A percentile compares a stretch with the other conserved stretches of the same genome.
Evolutionary conservation across 2,888 invertebrate genomes (phyloP).

Genomic region (Pachymerium ferrugineum): DNA sequence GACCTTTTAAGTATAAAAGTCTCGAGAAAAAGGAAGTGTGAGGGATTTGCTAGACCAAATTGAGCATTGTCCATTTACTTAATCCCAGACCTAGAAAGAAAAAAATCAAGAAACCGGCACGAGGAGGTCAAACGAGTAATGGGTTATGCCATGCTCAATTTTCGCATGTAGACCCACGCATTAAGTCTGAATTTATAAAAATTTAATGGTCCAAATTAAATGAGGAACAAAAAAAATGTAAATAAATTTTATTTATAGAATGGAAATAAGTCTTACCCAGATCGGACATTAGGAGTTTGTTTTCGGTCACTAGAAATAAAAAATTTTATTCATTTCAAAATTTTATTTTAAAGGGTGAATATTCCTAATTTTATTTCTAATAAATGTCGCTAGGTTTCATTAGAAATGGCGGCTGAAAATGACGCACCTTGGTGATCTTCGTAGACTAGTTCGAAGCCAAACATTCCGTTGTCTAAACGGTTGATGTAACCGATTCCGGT

Average conservation of each 20-base stretch:
- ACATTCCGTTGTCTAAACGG: conserved; percentile 57
- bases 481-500: conserved; percentile 51
- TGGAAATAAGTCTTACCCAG: background rate
- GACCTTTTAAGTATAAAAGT: no score
- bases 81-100: background rate
- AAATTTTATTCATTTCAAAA: background rate
- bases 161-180: background rate
- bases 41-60: no score
- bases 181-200: background rate
- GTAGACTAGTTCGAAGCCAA: conserved; percentile 76
- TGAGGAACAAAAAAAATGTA: no score
- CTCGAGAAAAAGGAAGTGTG: no score
- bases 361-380: background rate
- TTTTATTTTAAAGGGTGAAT: background rate
- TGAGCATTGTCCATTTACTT: background rate
- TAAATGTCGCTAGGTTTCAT: background rate
- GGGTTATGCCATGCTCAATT: background rate
- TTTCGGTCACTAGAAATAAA: background rate
- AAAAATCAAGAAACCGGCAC: no score
- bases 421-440: conserved; percentile 59
- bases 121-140: background rate
- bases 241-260: no score
- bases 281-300: background rate
- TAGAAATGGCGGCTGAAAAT: no score
- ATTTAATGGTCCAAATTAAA: background rate